phyloP scores from a whole-genome alignment of 2,113 vertebrate genomes.

The Alaudala cheleensis region DNA sequence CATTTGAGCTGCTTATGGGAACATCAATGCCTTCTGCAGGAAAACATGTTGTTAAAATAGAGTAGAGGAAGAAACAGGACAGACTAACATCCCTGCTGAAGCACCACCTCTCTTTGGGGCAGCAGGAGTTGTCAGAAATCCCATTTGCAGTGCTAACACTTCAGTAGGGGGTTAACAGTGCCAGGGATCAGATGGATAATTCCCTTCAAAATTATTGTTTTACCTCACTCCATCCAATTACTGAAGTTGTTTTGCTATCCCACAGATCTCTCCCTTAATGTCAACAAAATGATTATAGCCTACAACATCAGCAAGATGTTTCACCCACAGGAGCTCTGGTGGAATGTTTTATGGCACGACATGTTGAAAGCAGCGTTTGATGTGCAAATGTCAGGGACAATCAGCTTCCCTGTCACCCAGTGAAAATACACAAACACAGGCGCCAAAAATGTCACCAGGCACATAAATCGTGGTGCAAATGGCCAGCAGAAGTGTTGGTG shows the following conservation, averaged over 20 bases:
- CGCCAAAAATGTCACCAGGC: neutral
- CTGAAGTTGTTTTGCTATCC: conserved; percentile 28
- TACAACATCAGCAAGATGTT: conserved; percentile 26
- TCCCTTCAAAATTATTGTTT: conserved; percentile 62
- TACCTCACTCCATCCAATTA: conserved; percentile 29
- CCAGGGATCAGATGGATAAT: neutral
- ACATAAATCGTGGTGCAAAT: neutral
- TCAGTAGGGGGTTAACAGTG: neutral
- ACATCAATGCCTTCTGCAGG: neutral
- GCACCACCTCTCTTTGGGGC: neutral
- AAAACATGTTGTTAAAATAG: neutral
- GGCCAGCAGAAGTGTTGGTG: neutral
- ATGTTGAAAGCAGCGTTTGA: conserved; percentile 26
- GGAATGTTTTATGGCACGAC: neutral
- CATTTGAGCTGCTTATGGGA: neutral
- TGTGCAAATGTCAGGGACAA: conserved; percentile 43
- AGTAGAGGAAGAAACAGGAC: neutral
- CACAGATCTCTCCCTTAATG: conserved; percentile 42
- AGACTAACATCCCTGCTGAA: neutral
- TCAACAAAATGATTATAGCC: conserved; percentile 58
- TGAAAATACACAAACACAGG: neutral
- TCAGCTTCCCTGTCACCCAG: neutral
- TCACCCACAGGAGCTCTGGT: conserved; percentile 18
- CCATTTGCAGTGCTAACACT: neutral
- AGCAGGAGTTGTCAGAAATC: neutral